phyloP scores from a whole-genome alignment of 2,113 vertebrate species.

The Gymnogyps californianus region DNA sequence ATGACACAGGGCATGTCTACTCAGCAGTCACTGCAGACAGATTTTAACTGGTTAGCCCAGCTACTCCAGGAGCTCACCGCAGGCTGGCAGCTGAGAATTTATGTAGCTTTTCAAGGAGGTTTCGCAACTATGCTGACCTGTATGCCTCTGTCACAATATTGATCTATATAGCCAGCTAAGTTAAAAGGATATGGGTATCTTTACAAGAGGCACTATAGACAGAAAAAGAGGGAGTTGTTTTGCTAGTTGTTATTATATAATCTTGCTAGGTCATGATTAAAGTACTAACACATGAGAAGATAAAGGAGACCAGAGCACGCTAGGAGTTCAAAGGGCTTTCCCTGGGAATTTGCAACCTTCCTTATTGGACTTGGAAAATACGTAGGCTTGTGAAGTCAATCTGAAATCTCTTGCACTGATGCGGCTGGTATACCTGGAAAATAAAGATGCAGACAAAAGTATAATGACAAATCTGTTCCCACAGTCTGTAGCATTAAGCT shows the following conservation, averaged over 20 bases:
- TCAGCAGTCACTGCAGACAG: background rate
- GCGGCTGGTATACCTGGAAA: background rate
- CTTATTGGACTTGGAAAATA: background rate
- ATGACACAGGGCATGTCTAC: background rate
- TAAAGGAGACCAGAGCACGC: background rate
- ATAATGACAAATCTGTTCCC: background rate
- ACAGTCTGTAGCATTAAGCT: background rate
- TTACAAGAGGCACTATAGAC: background rate
- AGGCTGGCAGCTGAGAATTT: background rate
- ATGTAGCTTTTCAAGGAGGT: background rate
- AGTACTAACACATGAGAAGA: background rate
- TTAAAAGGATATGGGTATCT: background rate
- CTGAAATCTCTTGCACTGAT: background rate
- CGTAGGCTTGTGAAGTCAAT: background rate
- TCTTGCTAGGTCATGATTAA: background rate
- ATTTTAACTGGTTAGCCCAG: background rate
- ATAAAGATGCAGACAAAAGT: background rate
- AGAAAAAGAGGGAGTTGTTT: background rate
- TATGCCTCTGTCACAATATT: background rate
- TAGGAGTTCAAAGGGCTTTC: background rate
- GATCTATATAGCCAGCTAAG: background rate
- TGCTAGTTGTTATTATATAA: background rate
- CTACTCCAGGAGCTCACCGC: background rate
- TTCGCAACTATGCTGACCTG: background rate
- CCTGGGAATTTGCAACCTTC: background rate